Conservation (phyloP, 1,140 invertebrate genomes). For the Magallana ariakensis region DNA sequence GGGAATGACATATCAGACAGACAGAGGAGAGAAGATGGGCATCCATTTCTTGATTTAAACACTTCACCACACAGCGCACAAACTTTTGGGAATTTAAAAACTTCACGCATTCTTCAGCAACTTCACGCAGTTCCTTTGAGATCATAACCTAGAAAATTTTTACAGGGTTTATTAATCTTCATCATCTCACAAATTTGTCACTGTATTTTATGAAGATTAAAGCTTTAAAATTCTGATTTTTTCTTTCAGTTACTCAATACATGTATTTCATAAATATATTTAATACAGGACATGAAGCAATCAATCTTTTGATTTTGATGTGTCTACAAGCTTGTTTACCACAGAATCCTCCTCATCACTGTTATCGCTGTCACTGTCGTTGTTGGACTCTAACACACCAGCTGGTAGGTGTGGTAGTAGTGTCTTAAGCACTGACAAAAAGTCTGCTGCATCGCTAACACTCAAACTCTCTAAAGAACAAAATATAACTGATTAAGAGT, state of each 20-base stretch:
- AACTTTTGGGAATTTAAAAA: conserved; percentile 69
- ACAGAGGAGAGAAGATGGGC: conserved; percentile 80
- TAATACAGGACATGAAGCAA: no score
- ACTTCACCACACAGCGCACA: conserved; percentile 66
- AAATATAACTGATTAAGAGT: not conserved
- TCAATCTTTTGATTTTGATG: no score
- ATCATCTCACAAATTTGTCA: no score
- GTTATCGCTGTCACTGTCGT: conserved; percentile 58
- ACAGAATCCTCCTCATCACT: conserved; percentile 60
- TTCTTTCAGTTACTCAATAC: no score
- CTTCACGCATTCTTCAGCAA: conserved; percentile 65
- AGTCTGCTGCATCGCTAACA: conserved; percentile 46
- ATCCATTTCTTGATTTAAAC: conserved; percentile 58
- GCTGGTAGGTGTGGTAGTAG: conserved; percentile 48
- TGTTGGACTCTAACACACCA: conserved; percentile 13
- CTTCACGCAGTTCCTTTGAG: conserved; percentile 5
- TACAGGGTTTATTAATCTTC: not conserved
- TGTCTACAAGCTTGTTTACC: not conserved
- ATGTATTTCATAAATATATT: no score
- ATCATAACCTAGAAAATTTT: not conserved
- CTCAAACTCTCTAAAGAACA: conserved; percentile 51
- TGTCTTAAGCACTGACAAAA: conserved; percentile 53
- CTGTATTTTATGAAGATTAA: no score
- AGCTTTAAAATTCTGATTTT: no score
- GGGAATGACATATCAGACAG: conserved; percentile 88